phyloP scores from a whole-genome alignment of 2,888 invertebrate species.

The Eugnorisma glareosa region DNA sequence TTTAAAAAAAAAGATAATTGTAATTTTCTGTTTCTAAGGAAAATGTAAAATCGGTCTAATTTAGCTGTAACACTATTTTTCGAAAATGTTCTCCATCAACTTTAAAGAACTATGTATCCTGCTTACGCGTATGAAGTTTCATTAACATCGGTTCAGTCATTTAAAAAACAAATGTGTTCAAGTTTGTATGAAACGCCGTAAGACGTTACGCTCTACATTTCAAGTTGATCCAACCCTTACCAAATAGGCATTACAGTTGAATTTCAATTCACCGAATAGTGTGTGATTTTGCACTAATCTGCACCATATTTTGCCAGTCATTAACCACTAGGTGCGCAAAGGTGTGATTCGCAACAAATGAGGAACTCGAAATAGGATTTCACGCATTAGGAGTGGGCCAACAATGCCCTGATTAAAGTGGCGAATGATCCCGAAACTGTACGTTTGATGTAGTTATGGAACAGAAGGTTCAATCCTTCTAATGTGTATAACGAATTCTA shows the following conservation, averaged over 20 bases:
- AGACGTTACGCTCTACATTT: no score
- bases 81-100: no score
- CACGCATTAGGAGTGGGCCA: slow-evolving; percentile 49
- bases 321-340: slow-evolving; percentile 33
- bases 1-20: no score
- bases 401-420: slow-evolving; percentile 64
- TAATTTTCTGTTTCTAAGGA: no score
- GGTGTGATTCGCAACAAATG: slow-evolving; percentile 56
- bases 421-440: slow-evolving; percentile 49
- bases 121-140: no score
- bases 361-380: slow-evolving; percentile 59
- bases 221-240: background rate
- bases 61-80: no score
- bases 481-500: background rate
- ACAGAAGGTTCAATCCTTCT: slow-evolving; percentile 38
- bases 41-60: no score
- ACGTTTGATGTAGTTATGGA: background rate
- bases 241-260: background rate
- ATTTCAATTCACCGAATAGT: background rate
- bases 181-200: no score
- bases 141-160: no score
- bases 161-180: no score
- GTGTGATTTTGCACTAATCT: slow-evolving; percentile 12
- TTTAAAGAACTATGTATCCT: no score
- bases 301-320: slow-evolving; percentile 22